Evolutionary conservation across 1,140 invertebrate genomes (phyloP), one percentile per base, ranked within the genome.

Genomic region (Bombyx mandarina): DNA sequence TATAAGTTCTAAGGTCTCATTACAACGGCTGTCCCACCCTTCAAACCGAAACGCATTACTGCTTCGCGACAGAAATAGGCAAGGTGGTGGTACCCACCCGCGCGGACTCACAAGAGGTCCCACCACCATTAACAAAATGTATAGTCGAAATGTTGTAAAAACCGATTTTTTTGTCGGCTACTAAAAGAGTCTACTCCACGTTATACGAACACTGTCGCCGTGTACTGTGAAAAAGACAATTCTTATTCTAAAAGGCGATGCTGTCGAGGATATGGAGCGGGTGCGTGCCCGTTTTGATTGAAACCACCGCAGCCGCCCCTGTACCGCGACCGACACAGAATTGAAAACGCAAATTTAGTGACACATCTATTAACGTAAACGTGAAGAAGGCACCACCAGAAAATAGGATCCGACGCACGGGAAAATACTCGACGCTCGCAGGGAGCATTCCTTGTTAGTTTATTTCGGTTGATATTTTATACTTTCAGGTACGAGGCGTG

Each of bases 281-380:
- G 77, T 86, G 83, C 83, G 83, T 86, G 79, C 80, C 69, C 66
- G 73, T 77, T 84, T 80, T 86, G 83, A 86, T 86, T 86, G 83
- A 86, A 86, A 82, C 80, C 80, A 58, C 73, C 78, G 66, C 53
- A 54, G 43, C 53, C 68, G 62, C 58, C 62, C 55, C 62, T 56
- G 58, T 69, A 56, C 61, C 76, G 79, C 72, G 61, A 61, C 72
- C 75, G 69, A 71, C 75, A 58, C 68, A 65, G 75, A 86, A 86
- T 83, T 82, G 81, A 86, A 86, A 86, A 84, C 80, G 80, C 82
- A 82, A 84, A 84, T 86, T 82, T 77, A 82, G 63, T 84, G 81
- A 82, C 81, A 82, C 74, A 73, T 86, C 81, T 84, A 86, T 86
- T 86, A 82, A 78, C 81, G 78, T 63, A 79, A 82, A 84, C 72